These are phyloP conservation scores for Archivesica marissinica DNA, from an alignment of 1,140 invertebrate genomes.

Conservation along the genomic window DNA sequence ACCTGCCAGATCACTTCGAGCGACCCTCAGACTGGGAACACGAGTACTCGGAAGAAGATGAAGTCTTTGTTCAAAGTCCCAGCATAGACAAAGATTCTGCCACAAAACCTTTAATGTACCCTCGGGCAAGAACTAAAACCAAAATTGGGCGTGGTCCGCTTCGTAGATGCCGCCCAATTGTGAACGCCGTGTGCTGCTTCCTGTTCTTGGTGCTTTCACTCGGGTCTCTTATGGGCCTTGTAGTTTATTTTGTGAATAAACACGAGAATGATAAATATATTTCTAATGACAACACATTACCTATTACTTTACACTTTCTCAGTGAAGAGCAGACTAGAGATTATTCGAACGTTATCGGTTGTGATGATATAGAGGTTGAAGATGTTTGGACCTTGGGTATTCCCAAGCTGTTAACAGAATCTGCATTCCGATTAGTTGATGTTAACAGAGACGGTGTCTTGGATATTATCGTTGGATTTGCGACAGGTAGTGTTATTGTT, in stretches of 20 bases:
- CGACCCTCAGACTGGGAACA: slow-evolving; percentile 59
- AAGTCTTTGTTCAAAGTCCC: slow-evolving; percentile 77
- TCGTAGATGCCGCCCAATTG: slow-evolving; percentile 70
- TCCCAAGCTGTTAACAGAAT: slow-evolving; percentile 91
- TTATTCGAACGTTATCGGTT: slow-evolving; percentile 80
- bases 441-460: slow-evolving; percentile 90
- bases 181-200: slow-evolving; percentile 75
- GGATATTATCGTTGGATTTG: slow-evolving; percentile 92
- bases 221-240: slow-evolving; percentile 71
- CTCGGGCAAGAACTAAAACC: slow-evolving; percentile 71
- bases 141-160: slow-evolving; percentile 68
- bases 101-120: slow-evolving; percentile 79
- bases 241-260: slow-evolving; percentile 74
- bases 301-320: neutral
- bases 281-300: neutral
- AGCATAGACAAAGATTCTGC: slow-evolving; percentile 67
- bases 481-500: slow-evolving; percentile 87
- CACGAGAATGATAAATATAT: slow-evolving; percentile 40
- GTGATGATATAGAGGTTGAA: slow-evolving; percentile 88
- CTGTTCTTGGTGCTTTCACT: slow-evolving; percentile 71
- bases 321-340: slow-evolving; percentile 10
- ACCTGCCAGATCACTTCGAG: slow-evolving; percentile 63
- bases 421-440: slow-evolving; percentile 89
- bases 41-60: slow-evolving; percentile 75
- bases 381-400: slow-evolving; percentile 90